phyloP scores from a whole-genome alignment of 2,797 vertebrate species.

The Halcyon chelicuti region DNA sequence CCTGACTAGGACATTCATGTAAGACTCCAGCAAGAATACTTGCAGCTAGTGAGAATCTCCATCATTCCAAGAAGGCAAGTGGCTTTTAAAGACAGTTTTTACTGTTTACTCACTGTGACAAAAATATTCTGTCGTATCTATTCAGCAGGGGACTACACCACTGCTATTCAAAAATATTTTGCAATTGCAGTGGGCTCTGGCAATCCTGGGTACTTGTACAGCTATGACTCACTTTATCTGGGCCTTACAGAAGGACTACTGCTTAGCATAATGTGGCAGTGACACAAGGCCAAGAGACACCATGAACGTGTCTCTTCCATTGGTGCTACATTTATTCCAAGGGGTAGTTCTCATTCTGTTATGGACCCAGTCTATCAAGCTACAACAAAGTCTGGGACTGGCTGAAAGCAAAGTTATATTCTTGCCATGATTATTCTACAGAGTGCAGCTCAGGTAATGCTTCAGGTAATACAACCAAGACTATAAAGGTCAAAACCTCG shows the following conservation, averaged over 20 bases:
- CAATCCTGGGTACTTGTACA: not conserved
- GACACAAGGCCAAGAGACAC: not conserved
- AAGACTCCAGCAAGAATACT: not conserved
- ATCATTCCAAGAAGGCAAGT: not conserved
- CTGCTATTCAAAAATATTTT: not conserved
- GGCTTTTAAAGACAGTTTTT: not conserved
- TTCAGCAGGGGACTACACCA: not conserved
- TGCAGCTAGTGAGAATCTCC: not conserved
- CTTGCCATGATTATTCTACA: not conserved
- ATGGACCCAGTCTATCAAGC: not conserved
- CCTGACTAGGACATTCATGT: not conserved
- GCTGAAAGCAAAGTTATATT: not conserved
- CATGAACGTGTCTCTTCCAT: not conserved
- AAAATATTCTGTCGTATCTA: not conserved
- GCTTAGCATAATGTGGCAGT: not conserved
- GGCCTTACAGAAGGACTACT: not conserved
- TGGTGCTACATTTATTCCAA: not conserved
- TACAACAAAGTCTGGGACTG: not conserved
- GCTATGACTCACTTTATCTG: not conserved
- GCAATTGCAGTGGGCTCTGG: not conserved
- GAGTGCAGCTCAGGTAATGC: not conserved
- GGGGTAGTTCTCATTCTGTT: not conserved
- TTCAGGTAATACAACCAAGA: not conserved
- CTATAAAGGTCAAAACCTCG: not conserved
- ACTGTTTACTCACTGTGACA: not conserved